Evolutionary conservation across 2,888 invertebrate species (phyloP), one percentile per base, ranked within the genome.

Genomic region (Dryomyza anilis): DNA sequence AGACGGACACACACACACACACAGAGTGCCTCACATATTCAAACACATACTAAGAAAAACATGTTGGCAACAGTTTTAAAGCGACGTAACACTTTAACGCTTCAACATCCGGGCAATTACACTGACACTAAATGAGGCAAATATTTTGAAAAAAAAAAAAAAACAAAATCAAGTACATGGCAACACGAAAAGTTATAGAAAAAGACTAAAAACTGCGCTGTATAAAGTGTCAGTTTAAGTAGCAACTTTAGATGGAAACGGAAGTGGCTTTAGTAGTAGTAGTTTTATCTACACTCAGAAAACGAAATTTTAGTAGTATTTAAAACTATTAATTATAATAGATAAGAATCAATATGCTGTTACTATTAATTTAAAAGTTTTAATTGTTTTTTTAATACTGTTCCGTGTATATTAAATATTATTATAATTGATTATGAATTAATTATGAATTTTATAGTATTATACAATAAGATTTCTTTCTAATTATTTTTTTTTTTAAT

Each of bases 31-130:
- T n/a, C n/a, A n/a, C n/a, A n/a, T n/a, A n/a, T n/a, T n/a, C n/a
- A n/a, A n/a, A 16, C n/a, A 36, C 12, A 55, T 16, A 19, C n/a
- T 12, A 14, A 16, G 10, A 8, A n/a, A 14, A n/a, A 23, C 5
- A 46, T 46, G 29, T 33, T 59, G 48, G 59, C 59, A 59, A 30
- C 14, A 59, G 59, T 59, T 48, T 46, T 46, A 33, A 48, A 33
- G 23, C 48, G 33, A 23, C 21, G 21, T 14, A 48, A 21, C 59
- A 33, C 59, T 59, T 48, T 59, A 48, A 59, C 59, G 59, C 60
- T 33, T 60, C 52, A 60, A 60, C 60, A 52, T 60, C 50, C 52
- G 60, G 23, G 19, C 59, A 59, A 59, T 59, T 59, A 48, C 48
- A 59, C 59, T 30, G 59, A 59, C 59, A 59, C 59, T 59, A 59